phyloP scores from a whole-genome alignment of 2,888 invertebrate genomes.

The Camptogramma bilineatum region DNA sequence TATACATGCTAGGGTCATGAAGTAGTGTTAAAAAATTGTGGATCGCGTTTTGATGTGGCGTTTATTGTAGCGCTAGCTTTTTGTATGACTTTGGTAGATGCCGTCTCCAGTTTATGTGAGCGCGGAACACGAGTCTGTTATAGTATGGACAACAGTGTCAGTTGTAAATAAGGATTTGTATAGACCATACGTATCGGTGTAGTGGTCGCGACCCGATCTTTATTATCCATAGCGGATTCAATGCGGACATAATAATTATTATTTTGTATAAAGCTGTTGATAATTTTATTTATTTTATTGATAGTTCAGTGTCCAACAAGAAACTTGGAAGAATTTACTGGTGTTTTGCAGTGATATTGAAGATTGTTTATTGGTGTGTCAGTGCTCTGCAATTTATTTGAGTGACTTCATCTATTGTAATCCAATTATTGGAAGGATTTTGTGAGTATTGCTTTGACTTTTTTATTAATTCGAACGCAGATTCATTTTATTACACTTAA shows the following conservation, averaged over 20 bases:
- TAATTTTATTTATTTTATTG: conserved; percentile 51
- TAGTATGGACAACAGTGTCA: conserved; percentile 83
- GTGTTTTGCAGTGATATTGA: conserved; percentile 67
- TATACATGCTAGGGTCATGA: conserved; percentile 78
- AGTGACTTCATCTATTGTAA: conserved; percentile 55
- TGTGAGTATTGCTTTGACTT: conserved; percentile 62
- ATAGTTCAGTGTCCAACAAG: conserved; percentile 67
- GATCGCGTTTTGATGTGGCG: conserved; percentile 69
- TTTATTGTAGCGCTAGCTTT: conserved; percentile 68
- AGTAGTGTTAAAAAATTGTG: conserved; percentile 79
- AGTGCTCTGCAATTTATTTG: conserved; percentile 67
- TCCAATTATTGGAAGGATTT: conserved; percentile 67
- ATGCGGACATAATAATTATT: conserved; percentile 56
- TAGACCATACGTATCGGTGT: conserved; percentile 82
- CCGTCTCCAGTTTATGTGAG: conserved; percentile 75
- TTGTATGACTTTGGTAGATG: conserved; percentile 70
- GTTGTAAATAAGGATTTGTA: conserved; percentile 86
- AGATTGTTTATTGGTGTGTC: conserved; percentile 71
- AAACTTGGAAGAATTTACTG: conserved; percentile 69
- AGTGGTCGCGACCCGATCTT: conserved; percentile 68
- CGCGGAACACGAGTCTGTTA: conserved; percentile 72
- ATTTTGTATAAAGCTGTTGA: conserved; percentile 51
- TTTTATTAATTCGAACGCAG: background rate
- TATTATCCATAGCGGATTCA: conserved; percentile 60
- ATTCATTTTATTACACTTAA: background rate